Conservation (phyloP, 1,140 invertebrate genomes). For the Papilio aristodemus region DNA sequence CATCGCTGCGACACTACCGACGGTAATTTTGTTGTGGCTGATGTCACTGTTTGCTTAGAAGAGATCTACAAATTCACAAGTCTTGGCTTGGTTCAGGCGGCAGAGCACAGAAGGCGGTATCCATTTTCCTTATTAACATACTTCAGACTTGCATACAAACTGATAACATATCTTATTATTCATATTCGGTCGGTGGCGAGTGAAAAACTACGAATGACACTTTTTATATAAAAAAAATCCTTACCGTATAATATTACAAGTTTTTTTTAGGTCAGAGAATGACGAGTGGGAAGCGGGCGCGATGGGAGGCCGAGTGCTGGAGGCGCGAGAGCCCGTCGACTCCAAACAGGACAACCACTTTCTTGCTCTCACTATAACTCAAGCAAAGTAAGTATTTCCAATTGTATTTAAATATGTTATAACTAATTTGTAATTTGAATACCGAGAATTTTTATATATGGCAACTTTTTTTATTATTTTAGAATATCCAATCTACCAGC, state of each 20-base stretch:
- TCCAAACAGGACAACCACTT: slow-evolving; percentile 56
- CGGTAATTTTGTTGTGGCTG: slow-evolving; percentile 45
- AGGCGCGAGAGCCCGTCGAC: slow-evolving; percentile 52
- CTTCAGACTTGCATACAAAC: no score
- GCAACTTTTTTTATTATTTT: slow-evolving; percentile 34
- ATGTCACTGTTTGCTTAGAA: no score
- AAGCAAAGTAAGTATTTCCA: slow-evolving; percentile 51
- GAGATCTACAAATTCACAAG: no score
- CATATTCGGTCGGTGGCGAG: no score
- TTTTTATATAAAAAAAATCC: no score
- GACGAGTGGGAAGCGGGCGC: slow-evolving; percentile 54
- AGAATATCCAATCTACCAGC: slow-evolving; percentile 59
- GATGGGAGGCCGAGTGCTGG: slow-evolving; percentile 56
- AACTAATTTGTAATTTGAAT: no score
- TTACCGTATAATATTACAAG: slow-evolving; percentile 18
- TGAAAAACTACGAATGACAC: no score
- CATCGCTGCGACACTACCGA: slow-evolving; percentile 52
- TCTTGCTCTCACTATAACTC: slow-evolving; percentile 56
- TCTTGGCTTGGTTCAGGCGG: no score
- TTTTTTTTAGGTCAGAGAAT: slow-evolving; percentile 36
- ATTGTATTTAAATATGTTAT: neutral
- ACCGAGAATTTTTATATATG: neutral
- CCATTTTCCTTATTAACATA: no score
- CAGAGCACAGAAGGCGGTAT: neutral
- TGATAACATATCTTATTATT: no score